Evolutionary conservation across 2,797 vertebrate genomes (phyloP), one percentile per base, ranked within the genome.

Genomic region (Brotula barbata): DNA sequence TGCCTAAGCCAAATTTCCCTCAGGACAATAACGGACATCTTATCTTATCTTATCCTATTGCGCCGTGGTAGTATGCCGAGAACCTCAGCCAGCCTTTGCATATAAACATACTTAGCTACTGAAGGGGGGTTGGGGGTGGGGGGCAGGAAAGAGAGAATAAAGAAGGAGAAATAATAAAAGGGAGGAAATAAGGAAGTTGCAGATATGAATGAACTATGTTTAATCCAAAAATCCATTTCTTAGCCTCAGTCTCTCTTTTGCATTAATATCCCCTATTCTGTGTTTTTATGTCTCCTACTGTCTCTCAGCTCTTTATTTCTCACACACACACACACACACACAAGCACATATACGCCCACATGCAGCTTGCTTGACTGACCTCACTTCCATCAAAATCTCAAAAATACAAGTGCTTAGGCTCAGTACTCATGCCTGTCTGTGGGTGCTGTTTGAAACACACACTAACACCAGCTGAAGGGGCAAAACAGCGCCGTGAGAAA

Each of bases 401-500:
- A 47, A 71, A 56, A 19, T 11, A 14, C 45, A 11, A 13, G 17
- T 28, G 10, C 50, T 7, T 3, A 6, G 43, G 50, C n/a, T 69
- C 52, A 46, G 54, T 51, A 40, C 58, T 66, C 11, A 71, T 46
- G 54, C 45, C 6, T 31, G 54, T 47, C 44, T 12, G 3, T 19
- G 49, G 60, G 46, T 55, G 42, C 39, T 39, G 12, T 53, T 54
- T 33, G 19, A 60, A 19, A 22, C 56, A 46, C 23, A 50, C 43
- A 12, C 48, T 22, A 47, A 21, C 31, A 28, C 16, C 19, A 15
- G 40, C 66, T 72, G 37, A 28, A 71, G 71, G 51, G 19, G 43
- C 49, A 49, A 31, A 63, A 71, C 39, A 1, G 45, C 39, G 19
- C 28, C 73, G 62, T 69, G 41, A 19, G 44, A 51, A 60, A 61